Conservation (phyloP, 2,113 vertebrate species). For the Silurus glanis region DNA sequence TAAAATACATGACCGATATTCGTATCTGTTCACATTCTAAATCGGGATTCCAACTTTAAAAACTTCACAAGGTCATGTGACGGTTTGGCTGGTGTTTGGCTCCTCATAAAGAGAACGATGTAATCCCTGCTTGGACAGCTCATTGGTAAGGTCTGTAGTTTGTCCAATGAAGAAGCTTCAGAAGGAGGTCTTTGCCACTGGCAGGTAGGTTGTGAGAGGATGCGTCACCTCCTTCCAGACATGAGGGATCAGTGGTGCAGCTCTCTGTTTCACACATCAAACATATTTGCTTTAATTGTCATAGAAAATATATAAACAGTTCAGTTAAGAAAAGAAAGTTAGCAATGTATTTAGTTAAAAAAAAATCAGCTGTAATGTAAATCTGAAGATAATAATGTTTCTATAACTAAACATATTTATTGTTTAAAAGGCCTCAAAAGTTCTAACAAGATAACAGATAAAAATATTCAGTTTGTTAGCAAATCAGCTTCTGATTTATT, state of each 20-base stretch:
- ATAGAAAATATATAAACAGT: neutral
- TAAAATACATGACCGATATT: slow-evolving; percentile 24
- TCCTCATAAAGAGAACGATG: slow-evolving; percentile 14
- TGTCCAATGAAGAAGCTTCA: slow-evolving; percentile 54
- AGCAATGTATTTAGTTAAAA: neutral
- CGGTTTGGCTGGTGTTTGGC: slow-evolving; percentile 26
- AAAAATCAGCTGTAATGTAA: neutral
- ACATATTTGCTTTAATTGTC: neutral
- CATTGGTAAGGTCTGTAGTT: slow-evolving; percentile 51
- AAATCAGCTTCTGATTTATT: no score
- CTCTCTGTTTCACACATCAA: slow-evolving; percentile 40
- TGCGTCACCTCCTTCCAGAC: slow-evolving; percentile 43
- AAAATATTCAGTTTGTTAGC: no score
- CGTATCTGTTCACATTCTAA: slow-evolving; percentile 28
- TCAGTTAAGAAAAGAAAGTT: neutral
- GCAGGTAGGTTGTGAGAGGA: neutral
- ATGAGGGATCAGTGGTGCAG: slow-evolving; percentile 55
- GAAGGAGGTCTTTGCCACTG: slow-evolving; percentile 43
- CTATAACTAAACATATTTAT: neutral
- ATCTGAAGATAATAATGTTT: neutral
- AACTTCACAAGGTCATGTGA: slow-evolving; percentile 47
- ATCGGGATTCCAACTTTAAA: slow-evolving; percentile 41
- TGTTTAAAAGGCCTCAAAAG: neutral
- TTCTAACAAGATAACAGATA: neutral
- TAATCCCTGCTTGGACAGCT: neutral